phyloP scores from a whole-genome alignment of 1,140 invertebrate species.

The Portunus trituberculatus region DNA sequence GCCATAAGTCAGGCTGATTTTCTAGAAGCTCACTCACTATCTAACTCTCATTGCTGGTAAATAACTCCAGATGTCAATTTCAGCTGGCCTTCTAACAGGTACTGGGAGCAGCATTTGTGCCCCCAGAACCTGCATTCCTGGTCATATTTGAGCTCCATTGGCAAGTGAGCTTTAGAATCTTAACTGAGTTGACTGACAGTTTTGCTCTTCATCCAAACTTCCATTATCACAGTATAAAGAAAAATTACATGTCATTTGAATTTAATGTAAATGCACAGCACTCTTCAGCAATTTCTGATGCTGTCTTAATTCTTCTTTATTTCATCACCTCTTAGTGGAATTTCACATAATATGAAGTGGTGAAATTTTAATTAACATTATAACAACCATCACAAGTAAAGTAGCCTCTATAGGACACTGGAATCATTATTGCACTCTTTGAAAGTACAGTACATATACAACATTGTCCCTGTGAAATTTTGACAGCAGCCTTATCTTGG shows the following conservation, averaged over 20 bases:
- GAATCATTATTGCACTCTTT: conserved; percentile 64
- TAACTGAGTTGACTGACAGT: conserved; percentile 54
- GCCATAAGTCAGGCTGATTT: conserved; percentile 2
- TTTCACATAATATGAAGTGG: conserved; percentile 47
- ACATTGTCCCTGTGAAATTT: conserved; percentile 62
- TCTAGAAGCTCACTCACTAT: conserved; percentile 38
- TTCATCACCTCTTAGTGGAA: conserved; percentile 61
- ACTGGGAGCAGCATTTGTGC: neutral
- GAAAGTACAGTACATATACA: conserved; percentile 64
- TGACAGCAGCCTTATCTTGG: conserved; percentile 63
- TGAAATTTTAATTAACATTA: conserved; percentile 55
- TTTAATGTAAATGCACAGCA: conserved; percentile 70
- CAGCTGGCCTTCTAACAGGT: neutral
- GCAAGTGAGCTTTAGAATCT: conserved; percentile 15
- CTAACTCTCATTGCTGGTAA: neutral
- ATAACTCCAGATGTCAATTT: neutral
- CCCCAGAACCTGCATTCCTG: neutral
- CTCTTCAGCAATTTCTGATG: conserved; percentile 57
- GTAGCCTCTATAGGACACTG: conserved; percentile 61
- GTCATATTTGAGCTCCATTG: neutral
- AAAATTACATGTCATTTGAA: conserved; percentile 69
- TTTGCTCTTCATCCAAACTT: conserved; percentile 58
- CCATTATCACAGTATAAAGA: conserved; percentile 57
- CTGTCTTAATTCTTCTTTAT: conserved; percentile 62
- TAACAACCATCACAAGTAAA: conserved; percentile 57